These are phyloP conservation scores for Pyrgilauda ruficollis DNA, from an alignment of 2,113 vertebrate species.

Conservation along the genomic window DNA sequence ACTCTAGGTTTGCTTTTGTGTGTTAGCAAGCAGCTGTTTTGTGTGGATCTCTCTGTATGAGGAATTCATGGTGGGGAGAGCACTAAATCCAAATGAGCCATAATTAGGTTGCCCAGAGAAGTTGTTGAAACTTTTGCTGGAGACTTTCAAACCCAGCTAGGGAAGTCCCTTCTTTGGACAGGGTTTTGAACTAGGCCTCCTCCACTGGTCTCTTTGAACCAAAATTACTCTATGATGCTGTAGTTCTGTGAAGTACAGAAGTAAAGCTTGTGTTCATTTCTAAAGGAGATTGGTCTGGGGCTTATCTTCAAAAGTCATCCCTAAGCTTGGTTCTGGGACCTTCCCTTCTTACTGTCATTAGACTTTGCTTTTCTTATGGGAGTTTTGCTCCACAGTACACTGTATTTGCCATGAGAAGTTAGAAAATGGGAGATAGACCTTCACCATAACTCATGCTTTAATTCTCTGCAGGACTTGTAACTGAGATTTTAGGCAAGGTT, in stretches of 20 bases:
- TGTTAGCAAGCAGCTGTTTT: not conserved
- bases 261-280: not conserved
- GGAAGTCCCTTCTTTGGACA: not conserved
- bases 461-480: not conserved
- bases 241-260: not conserved
- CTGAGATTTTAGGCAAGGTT: not conserved
- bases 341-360: not conserved
- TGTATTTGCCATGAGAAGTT: not conserved
- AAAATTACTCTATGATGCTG: not conserved
- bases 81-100: not conserved
- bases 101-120: not conserved
- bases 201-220: not conserved
- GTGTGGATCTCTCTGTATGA: not conserved
- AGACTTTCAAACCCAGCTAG: not conserved
- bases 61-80: not conserved
- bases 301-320: not conserved
- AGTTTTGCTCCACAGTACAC: not conserved
- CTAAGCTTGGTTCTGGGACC: not conserved
- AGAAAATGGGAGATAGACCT: not conserved
- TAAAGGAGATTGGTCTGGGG: not conserved
- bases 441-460: not conserved
- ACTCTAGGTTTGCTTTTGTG: not conserved
- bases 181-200: not conserved
- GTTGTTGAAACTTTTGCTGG: not conserved
- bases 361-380: not conserved